Evolutionary conservation across 2,888 invertebrate genomes (phyloP).

Genomic region (Melinaea marsaeus): DNA sequence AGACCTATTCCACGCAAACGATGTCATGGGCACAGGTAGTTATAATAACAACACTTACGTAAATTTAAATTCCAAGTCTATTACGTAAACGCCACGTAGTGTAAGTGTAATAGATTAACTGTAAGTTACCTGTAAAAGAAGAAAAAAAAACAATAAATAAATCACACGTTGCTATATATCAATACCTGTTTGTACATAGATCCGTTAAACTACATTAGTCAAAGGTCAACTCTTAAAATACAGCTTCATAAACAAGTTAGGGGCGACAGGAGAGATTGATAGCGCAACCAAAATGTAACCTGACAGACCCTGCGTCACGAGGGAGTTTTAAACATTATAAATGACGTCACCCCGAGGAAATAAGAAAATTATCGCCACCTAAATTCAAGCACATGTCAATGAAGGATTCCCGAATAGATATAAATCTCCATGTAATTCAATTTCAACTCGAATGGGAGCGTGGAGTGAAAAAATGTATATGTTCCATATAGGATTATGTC

Average conservation of each 20-base stretch:
- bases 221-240: constrained; percentile 39
- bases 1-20: no score
- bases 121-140: constrained; percentile 16
- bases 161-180: background rate
- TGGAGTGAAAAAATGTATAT: constrained; percentile 30
- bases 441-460: constrained; percentile 41
- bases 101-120: background rate
- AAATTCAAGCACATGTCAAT: constrained; percentile 67
- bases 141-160: background rate
- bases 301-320: constrained; percentile 17
- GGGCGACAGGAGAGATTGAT: constrained; percentile 30
- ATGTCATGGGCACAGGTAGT: no score
- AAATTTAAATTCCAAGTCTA: no score
- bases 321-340: constrained; percentile 19
- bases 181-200: background rate
- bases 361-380: constrained; percentile 74
- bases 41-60: no score
- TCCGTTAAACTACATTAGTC: background rate
- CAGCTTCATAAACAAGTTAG: constrained; percentile 42
- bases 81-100: no score
- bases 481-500: constrained; percentile 22
- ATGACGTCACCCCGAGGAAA: constrained; percentile 51
- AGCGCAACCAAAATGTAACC: constrained; percentile 33
- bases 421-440: constrained; percentile 73
- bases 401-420: constrained; percentile 71